Evolutionary conservation across 2,113 vertebrate genomes (phyloP), one percentile per base, ranked within the genome.

Genomic region (Atherinomorus stipes): DNA sequence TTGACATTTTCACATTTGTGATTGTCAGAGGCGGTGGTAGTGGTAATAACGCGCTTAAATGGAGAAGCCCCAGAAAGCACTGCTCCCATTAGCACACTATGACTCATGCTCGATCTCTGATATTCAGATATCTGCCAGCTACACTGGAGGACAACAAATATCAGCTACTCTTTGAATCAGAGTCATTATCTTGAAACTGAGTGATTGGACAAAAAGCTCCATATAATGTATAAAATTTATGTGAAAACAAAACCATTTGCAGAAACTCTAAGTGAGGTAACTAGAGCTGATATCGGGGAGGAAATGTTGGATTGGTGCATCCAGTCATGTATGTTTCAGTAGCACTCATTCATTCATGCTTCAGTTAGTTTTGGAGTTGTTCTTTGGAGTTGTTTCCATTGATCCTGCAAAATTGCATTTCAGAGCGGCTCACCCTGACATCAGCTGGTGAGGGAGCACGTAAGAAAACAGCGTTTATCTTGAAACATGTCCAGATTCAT

Each of bases 401-500:
- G 31, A 25, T 26, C 28, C 64, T 67, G 78, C 51, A 58, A 56
- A 66, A 62, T 44, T 37, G n/a, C 7, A 19, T 64, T 74, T 45
- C 15, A 28, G 51, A 28, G 49, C 50, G 26, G 15, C 21, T 80
- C 40, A 64, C 65, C 37, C 38, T 15, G 37, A 22, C 5, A 70
- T 58, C 22, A 64, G 16, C 25, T 51, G 57, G 31, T 11, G 0
- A 65, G 21, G 54, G 15, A 54, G n/a, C 40, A 25, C 8, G 12
- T 38, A 53, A 12, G 6, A 68, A 60, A 74, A 61, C 22, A 51
- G 54, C 21, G 52, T 71, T 52, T 26, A 64, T 47, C 6, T 76
- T 16, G 51, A 61, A 28, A 59, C 11, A 0, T 38, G 38, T 47
- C 42, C 50, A 40, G 62, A 72, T 40, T 45, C 51, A 58, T 26